Conservation (phyloP, 2,888 invertebrate species). For the Chironomus tentans region DNA sequence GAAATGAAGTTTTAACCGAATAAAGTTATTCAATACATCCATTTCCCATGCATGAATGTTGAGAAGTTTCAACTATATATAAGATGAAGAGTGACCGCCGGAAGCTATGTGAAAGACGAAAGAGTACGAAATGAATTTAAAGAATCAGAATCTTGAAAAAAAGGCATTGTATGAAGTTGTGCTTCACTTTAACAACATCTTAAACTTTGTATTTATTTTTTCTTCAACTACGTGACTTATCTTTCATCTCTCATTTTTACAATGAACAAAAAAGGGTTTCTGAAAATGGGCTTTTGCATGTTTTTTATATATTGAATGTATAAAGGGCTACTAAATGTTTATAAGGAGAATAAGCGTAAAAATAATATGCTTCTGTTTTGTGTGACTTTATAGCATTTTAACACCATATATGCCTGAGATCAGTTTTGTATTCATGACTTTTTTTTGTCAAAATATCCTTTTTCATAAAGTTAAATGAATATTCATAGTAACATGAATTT, state of each 20-base stretch:
- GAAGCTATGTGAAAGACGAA: not conserved
- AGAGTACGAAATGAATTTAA: no score
- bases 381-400: not conserved
- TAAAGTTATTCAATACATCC: no score
- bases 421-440: not conserved
- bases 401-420: not conserved
- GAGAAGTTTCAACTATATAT: no score
- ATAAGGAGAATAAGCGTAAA: not conserved
- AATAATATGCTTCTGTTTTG: not conserved
- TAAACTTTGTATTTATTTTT: not conserved
- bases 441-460: not conserved
- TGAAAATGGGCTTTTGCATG: not conserved
- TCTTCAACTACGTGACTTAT: slow-evolving; percentile 14
- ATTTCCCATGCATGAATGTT: not conserved
- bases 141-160: not conserved
- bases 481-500: no score
- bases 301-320: not conserved
- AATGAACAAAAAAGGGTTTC: not conserved
- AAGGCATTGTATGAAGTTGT: not conserved
- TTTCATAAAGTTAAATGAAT: no score
- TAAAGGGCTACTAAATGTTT: not conserved
- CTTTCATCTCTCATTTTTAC: not conserved
- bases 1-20: no score
- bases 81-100: slow-evolving; percentile 9
- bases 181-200: not conserved